Evolutionary conservation across 1,140 invertebrate genomes (phyloP).

Genomic region (Drosophila melanica): DNA sequence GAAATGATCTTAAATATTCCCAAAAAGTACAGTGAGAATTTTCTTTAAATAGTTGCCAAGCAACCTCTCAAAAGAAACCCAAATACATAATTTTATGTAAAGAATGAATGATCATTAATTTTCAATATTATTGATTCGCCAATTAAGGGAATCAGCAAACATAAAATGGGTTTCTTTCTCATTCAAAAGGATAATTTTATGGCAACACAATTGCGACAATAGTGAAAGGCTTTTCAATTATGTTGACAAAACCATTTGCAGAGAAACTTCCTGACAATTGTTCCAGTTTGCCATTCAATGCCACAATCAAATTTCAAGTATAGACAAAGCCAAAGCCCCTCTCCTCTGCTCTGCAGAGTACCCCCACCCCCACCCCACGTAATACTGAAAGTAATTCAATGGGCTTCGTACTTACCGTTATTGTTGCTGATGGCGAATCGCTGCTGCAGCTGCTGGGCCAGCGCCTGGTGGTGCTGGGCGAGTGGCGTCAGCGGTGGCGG

Average conservation of each 20-base stretch:
- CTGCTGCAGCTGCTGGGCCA: constrained; percentile 83
- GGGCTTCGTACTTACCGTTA: constrained; percentile 70
- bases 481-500: constrained; percentile 73
- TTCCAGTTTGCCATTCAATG: not conserved
- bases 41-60: too few species aligned
- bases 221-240: not conserved
- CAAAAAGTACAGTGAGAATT: too few species aligned
- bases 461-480: constrained; percentile 82
- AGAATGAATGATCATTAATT: too few species aligned
- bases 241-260: not conserved
- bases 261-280: constrained; percentile 6
- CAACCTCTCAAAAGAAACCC: too few species aligned
- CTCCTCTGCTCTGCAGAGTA: too few species aligned
- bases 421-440: constrained; percentile 84
- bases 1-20: too few species aligned
- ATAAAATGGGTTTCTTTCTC: not conserved
- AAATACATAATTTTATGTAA: too few species aligned
- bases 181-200: too few species aligned
- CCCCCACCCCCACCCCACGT: too few species aligned
- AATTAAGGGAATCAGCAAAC: not conserved
- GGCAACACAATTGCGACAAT: not conserved
- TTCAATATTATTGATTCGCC: not conserved
- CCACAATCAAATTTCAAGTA: not conserved
- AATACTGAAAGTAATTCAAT: not conserved
- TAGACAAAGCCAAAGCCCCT: too few species aligned